Evolutionary conservation across 2,113 vertebrate genomes (phyloP), one percentile per base, ranked within the genome.

Genomic region (Lota lota): DNA sequence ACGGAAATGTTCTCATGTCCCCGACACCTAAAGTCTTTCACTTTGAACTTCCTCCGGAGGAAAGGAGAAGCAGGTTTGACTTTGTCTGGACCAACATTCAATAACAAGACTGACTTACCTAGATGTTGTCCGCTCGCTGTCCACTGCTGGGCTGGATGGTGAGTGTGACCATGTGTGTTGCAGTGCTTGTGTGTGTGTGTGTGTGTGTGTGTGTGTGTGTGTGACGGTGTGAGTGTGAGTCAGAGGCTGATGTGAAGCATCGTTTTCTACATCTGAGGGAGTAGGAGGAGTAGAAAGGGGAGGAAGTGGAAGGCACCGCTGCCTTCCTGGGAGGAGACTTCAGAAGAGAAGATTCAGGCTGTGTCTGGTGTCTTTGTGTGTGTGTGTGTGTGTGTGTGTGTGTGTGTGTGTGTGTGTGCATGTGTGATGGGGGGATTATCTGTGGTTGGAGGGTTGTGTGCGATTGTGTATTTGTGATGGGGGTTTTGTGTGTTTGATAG

Each of bases 201-300:
- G 10, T 62, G 68, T 64, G 68, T 68, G 66, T 73, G 66, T 75
- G 74, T 47, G 20, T 82, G 64, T 54, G 7, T 33, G 66, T 53
- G 20, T 5, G 47, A 10, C 70, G 51, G 69, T 64, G 72, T 68
- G 66, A 71, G 64, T 75, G 73, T 47, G 20, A 83, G 64, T 50
- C 75, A 66, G 28, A 4, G 18, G 61, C 74, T 78, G 75, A 83
- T 77, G 77, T 66, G 54, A 77, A 82, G 73, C 68, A 73, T 63
- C 51, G 7, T 47, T 28, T 61, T 66, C 67, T 61, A 70, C 76
- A 80, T 84, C 81, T 78, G 56, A 28, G 10, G 63, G 66, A 24
- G 69, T 73, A 76, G 66, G 75, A 54, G 69, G 69, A 67, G 57
- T 51, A 40, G 28, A 24, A 71, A 72, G 74, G 77, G 75, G 12